Evolutionary conservation across 2,888 invertebrate genomes (phyloP).

Genomic region (Lasioglossum zephyrum): DNA sequence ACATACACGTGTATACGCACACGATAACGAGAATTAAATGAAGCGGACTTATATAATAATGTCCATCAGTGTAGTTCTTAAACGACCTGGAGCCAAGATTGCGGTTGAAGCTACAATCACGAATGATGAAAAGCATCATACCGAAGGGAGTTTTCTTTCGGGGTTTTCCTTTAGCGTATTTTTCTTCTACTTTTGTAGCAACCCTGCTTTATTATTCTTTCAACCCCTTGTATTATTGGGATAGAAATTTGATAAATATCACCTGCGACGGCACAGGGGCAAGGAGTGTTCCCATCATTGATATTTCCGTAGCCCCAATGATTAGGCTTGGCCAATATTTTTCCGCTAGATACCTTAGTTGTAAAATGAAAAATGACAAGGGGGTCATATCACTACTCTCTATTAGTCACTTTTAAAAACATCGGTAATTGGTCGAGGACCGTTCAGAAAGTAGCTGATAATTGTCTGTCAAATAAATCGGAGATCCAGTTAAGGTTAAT

Average conservation of each 20-base stretch:
- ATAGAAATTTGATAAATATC: too few relatives aligned
- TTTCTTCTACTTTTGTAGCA: background rate
- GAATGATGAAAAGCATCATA: constrained; percentile 43
- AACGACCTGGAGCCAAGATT: background rate
- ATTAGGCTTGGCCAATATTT: too few relatives aligned
- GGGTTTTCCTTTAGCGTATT: background rate
- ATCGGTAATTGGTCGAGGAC: background rate
- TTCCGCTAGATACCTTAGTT: too few relatives aligned
- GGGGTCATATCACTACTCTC: too few relatives aligned
- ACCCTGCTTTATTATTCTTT: background rate
- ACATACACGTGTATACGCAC: too few relatives aligned
- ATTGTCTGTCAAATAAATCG: background rate
- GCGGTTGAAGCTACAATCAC: constrained; percentile 1
- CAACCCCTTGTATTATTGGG: background rate
- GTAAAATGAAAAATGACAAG: too few relatives aligned
- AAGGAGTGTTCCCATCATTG: too few relatives aligned
- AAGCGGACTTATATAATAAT: background rate
- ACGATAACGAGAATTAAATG: background rate
- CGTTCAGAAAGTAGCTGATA: background rate
- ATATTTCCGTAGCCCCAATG: background rate
- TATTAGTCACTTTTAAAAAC: too few relatives aligned
- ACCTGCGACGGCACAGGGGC: too few relatives aligned
- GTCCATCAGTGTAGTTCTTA: background rate
- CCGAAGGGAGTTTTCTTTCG: background rate
- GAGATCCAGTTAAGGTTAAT: background rate